A percentile compares a stretch with the other conserved stretches of the same genome.
These are phyloP conservation scores for Muscicapa adusta DNA, from an alignment of 2,113 vertebrate species.

Conservation along the genomic window DNA sequence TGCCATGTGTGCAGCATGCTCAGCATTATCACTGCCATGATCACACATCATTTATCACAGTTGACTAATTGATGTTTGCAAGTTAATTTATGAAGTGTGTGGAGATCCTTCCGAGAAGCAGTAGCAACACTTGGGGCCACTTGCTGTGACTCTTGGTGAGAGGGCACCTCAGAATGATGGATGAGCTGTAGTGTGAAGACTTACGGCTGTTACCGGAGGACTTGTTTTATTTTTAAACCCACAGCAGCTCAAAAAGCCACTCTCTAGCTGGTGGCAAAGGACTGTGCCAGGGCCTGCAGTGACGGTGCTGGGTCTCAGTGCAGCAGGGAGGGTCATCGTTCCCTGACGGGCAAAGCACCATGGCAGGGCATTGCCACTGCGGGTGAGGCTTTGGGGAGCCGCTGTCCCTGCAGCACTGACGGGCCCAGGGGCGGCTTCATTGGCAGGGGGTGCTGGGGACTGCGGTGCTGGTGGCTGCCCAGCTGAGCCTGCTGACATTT, in stretches of 20 bases:
- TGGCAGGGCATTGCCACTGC: accelerated
- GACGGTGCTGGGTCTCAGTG: not conserved
- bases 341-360: not conserved
- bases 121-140: not conserved
- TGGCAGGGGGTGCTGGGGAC: not conserved
- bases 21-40: accelerated
- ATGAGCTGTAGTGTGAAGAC: not conserved
- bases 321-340: not conserved
- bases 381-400: not conserved
- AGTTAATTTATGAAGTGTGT: not conserved
- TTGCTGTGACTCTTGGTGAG: not conserved
- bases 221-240: not conserved
- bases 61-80: not conserved
- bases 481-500: not conserved
- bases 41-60: not conserved
- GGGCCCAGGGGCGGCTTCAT: not conserved
- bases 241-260: not conserved
- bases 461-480: not conserved
- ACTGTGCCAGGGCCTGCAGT: accelerated
- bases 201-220: not conserved
- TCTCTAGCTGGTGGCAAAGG: not conserved
- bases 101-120: not conserved
- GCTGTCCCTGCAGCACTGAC: not conserved
- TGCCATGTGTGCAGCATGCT: accelerated
- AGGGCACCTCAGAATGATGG: not conserved